Evolutionary conservation across 2,113 vertebrate genomes (phyloP), one percentile per base, ranked within the genome.

Genomic region (Pholis gunnellus): DNA sequence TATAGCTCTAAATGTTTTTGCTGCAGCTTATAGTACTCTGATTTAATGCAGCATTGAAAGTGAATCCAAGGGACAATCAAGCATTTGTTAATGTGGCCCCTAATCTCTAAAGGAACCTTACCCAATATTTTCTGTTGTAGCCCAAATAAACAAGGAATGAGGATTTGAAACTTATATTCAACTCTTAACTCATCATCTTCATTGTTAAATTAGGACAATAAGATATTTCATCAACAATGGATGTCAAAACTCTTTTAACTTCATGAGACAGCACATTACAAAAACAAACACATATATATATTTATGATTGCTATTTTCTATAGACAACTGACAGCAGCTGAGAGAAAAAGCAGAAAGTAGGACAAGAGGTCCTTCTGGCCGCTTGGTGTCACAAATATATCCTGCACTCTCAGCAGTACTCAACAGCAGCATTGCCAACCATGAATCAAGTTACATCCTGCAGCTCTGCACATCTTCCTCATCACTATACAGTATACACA

Each of bases 361-460:
- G 79, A 84, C 86, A 80, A 82, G 88, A 81, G 79, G 72, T 84
- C 72, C 75, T 82, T 84, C 57, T 68, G 66, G 81, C 77, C 46
- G 34, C 72, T 85, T 50, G 61, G 81, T 85, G 81, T 93, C 88
- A 89, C 84, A 89, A 81, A 94, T 92, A 88, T 86, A 79, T 54
- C 63, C 80, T 90, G 90, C 88, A 81, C 75, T 42, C 86, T 94
- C 92, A 93, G 93, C 93, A 93, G 34, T 81, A 69, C 56, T 73
- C 72, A 64, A 54, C 79, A 77, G 71, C 63, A 81, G 56, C 40
- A 4, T 68, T 81, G 85, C 85, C 86, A 85, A 60, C 63, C 65
- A 76, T 82, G 88, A 86, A 48, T 95, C 88, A 85, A 72, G 81
- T 94, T 92, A 91, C 90, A 84, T 27, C 57, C 54, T 52, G 36